phyloP scores from a whole-genome alignment of 1,140 invertebrate species.

The Adoxophyes honmai region DNA sequence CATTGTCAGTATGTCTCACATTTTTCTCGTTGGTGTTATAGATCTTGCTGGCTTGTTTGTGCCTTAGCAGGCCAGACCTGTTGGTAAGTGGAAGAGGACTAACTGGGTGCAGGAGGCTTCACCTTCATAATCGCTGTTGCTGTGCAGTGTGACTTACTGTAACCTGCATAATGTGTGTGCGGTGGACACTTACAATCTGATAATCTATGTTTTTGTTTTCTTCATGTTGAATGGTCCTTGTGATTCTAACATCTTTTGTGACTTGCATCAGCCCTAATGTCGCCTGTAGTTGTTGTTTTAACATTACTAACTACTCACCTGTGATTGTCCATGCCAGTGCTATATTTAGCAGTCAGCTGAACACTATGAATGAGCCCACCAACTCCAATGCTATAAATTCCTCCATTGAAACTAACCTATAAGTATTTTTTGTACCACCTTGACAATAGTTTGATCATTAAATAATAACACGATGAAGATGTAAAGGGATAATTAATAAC shows the following conservation, averaged over 20 bases:
- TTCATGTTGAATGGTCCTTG: slow-evolving; percentile 75
- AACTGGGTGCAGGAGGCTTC: slow-evolving; percentile 61
- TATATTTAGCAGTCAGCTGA: slow-evolving; percentile 4
- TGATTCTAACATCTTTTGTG: slow-evolving; percentile 63
- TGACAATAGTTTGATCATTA: too few species aligned
- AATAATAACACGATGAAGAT: too few species aligned
- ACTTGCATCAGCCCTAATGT: slow-evolving; percentile 27
- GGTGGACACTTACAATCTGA: slow-evolving; percentile 51
- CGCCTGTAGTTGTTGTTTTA: slow-evolving; percentile 33
- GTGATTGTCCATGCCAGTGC: background rate
- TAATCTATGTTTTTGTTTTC: slow-evolving; percentile 49
- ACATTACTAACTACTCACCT: slow-evolving; percentile 33
- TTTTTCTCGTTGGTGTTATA: slow-evolving; percentile 78
- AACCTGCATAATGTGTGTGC: slow-evolving; percentile 72
- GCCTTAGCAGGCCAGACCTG: slow-evolving; percentile 83
- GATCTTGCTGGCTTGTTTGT: slow-evolving; percentile 84
- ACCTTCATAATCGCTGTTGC: slow-evolving; percentile 63
- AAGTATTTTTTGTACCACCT: too few species aligned
- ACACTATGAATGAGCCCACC: background rate
- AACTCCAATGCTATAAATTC: background rate
- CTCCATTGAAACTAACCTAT: background rate
- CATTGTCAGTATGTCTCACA: slow-evolving; percentile 63
- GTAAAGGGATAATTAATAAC: too few species aligned
- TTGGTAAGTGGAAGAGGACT: slow-evolving; percentile 79
- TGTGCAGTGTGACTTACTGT: slow-evolving; percentile 61